phyloP scores from a whole-genome alignment of 2,797 vertebrate species.

The Trichosurus vulpecula region DNA sequence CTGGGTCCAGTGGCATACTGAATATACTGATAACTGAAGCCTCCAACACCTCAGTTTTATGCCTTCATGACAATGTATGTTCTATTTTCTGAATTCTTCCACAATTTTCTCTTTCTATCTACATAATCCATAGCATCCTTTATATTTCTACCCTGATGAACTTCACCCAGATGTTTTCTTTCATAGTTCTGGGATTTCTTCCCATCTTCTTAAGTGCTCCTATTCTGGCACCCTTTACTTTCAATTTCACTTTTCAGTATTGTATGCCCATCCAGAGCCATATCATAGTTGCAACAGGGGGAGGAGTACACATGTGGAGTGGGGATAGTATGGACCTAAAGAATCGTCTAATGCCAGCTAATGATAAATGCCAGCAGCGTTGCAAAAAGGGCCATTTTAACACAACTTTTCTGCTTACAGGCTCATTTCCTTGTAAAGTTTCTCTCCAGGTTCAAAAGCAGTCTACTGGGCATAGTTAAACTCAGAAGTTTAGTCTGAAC shows the following conservation, averaged over 20 bases:
- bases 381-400: not conserved
- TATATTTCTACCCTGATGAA: not conserved
- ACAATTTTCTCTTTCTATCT: not conserved
- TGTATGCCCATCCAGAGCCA: not conserved
- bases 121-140: no score
- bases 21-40: not conserved
- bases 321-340: not conserved
- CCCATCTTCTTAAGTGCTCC: not conserved
- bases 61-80: not conserved
- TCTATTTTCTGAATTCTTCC: not conserved
- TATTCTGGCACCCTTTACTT: not conserved
- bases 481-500: not conserved
- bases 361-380: not conserved
- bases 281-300: not conserved
- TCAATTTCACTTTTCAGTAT: not conserved
- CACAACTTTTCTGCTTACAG: not conserved
- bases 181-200: not conserved
- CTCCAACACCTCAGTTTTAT: not conserved
- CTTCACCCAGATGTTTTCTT: not conserved
- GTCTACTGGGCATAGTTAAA: not conserved
- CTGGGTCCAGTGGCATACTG: not conserved
- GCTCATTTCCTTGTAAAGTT: not conserved
- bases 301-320: not conserved
- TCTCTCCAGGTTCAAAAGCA: not conserved
- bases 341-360: not conserved